Conservation (phyloP, 2,888 invertebrate species). For the Oscheius sp. region DNA sequence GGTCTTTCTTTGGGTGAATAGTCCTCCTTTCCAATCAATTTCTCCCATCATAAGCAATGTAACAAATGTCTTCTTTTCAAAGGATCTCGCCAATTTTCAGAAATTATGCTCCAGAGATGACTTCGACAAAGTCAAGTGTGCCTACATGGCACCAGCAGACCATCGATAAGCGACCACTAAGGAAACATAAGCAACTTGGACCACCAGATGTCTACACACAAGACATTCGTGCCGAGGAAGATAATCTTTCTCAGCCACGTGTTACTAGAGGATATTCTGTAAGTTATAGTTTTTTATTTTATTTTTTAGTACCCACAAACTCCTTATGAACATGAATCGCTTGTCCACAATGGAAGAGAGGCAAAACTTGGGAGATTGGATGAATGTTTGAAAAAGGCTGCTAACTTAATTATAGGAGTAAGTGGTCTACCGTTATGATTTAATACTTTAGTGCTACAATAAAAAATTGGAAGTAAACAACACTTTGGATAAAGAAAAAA, state of each 20-base stretch:
- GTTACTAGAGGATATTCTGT: constrained; percentile 54
- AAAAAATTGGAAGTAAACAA: constrained; percentile 45
- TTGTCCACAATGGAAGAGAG: constrained; percentile 34
- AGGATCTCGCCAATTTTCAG: not conserved
- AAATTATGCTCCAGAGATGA: not conserved
- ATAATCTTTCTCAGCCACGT: constrained; percentile 51
- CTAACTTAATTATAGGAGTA: not conserved
- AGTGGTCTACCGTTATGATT: not conserved
- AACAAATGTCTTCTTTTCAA: constrained; percentile 91
- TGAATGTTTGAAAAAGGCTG: constrained; percentile 9
- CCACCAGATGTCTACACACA: constrained; percentile 64
- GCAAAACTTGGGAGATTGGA: constrained; percentile 14
- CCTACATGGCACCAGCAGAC: constrained; percentile 4
- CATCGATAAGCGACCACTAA: not conserved
- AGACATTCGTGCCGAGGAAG: constrained; percentile 59
- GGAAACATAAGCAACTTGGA: constrained; percentile 14
- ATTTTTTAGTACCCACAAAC: constrained; percentile 43
- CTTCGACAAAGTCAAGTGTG: constrained; percentile 8
- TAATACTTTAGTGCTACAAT: constrained; percentile 36
- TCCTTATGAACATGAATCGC: constrained; percentile 55
- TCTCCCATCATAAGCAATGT: constrained; percentile 69
- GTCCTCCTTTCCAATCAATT: not conserved
- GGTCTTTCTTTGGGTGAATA: too few relatives aligned
- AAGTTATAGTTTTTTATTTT: constrained; percentile 3
- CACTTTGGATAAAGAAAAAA: constrained; percentile 39